Evolutionary conservation across 2,797 vertebrate genomes (phyloP).

Genomic region (Bradypodion ventrale): DNA sequence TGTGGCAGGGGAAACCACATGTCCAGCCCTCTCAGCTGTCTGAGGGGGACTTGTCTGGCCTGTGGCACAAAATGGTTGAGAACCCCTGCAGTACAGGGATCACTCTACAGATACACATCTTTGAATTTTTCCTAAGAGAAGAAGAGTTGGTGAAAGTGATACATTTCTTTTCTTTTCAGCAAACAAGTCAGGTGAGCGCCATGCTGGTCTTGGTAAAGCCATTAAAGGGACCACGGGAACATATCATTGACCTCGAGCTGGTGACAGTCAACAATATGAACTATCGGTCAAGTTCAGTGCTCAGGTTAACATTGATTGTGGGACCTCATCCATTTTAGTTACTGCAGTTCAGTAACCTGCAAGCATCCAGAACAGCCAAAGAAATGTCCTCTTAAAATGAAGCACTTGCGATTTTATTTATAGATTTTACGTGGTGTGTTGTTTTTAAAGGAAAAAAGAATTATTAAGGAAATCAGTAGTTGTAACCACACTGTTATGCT

Average conservation of each 20-base stretch:
- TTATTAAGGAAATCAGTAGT: conserved; percentile 75
- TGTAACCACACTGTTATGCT: conserved; percentile 71
- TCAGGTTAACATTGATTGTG: conserved; percentile 93
- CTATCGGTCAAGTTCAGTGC: conserved; percentile 91
- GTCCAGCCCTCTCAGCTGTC: too few species aligned
- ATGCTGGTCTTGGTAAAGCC: conserved; percentile 95
- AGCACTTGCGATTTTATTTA: conserved; percentile 83
- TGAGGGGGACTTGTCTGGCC: too few species aligned
- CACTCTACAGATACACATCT: background rate
- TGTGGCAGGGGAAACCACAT: too few species aligned
- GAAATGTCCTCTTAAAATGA: conserved; percentile 70
- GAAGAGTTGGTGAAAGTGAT: background rate
- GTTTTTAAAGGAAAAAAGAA: conserved; percentile 36
- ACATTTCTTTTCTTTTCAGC: conserved; percentile 76
- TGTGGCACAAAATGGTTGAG: too few species aligned
- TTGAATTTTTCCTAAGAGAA: background rate
- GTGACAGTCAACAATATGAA: conserved; percentile 92
- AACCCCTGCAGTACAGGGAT: too few species aligned
- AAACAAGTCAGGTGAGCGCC: conserved; percentile 89
- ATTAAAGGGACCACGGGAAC: conserved; percentile 88
- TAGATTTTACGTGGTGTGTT: conserved; percentile 73
- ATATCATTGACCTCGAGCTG: conserved; percentile 96
- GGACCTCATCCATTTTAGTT: conserved; percentile 91
- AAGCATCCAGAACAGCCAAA: conserved; percentile 72
- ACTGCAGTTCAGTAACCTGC: conserved; percentile 31